These are phyloP conservation scores for Prietella phreatophila DNA, from an alignment of 2,113 vertebrate species.

Conservation along the genomic window DNA sequence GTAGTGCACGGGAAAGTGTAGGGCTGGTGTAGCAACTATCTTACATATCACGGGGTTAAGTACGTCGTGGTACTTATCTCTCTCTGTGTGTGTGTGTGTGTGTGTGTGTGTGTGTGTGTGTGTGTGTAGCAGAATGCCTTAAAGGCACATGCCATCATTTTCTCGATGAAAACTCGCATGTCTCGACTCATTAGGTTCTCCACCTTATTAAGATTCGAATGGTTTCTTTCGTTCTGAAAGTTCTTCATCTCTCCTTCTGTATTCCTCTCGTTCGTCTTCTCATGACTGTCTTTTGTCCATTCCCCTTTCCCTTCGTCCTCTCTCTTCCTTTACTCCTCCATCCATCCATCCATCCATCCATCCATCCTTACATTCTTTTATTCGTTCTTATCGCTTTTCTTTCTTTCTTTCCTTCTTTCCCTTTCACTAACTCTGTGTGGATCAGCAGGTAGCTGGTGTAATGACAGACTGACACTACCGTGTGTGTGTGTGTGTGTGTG, in stretches of 20 bases:
- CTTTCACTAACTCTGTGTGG: background rate
- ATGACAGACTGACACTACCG: background rate
- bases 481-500: background rate
- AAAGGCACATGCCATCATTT: conserved; percentile 9
- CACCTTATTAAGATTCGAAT: background rate
- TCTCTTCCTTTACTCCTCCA: background rate
- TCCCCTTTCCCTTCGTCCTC: background rate
- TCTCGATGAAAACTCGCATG: background rate
- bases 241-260: background rate
- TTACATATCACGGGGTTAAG: background rate
- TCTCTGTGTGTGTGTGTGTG: conserved; percentile 4
- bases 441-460: conserved; percentile 8
- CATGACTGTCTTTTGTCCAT: background rate
- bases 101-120: conserved; percentile 32
- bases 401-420: background rate
- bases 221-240: background rate
- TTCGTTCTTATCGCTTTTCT: background rate
- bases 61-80: background rate
- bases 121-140: background rate
- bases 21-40: background rate
- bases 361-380: background rate
- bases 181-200: background rate
- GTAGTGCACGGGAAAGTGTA: background rate
- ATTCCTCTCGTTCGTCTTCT: background rate
- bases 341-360: background rate